Percentiles rank a stretch among this genome's conserved stretches.
Conservation (phyloP, 2,888 invertebrate genomes). For the Amphipoea lucens region DNA sequence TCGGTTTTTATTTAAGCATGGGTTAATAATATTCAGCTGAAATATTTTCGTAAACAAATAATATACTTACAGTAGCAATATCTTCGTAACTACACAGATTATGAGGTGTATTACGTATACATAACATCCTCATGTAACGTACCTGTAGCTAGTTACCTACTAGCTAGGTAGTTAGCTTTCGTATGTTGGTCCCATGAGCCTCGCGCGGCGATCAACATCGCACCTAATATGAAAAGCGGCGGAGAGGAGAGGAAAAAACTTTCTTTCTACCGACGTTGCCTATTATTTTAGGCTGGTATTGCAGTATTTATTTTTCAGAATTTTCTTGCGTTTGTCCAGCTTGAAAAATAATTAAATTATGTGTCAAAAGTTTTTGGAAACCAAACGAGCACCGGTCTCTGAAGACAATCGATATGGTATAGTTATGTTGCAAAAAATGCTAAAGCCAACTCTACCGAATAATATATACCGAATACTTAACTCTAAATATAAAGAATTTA, state of each 20-base stretch:
- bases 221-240: slow-evolving; percentile 25
- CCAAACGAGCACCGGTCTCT: not conserved
- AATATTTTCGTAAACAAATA: not conserved
- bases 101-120: not conserved
- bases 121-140: not conserved
- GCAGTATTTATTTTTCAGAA: not conserved
- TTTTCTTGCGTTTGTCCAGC: not conserved
- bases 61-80: not conserved
- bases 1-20: not conserved
- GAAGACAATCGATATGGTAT: not conserved
- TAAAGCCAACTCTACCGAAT: not conserved
- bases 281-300: slow-evolving; percentile 2
- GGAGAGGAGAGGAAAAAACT: slow-evolving; percentile 8
- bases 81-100: not conserved
- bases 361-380: not conserved
- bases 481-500: not conserved
- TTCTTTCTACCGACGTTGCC: not conserved
- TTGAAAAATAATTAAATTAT: not conserved
- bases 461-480: too few species aligned
- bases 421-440: not conserved
- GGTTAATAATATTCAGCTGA: not conserved
- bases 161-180: not conserved
- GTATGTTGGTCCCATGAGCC: slow-evolving; percentile 12
- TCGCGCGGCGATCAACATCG: slow-evolving; percentile 21
- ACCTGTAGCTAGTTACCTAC: not conserved